A percentile compares a stretch with the other conserved stretches of the same genome.
Conservation (phyloP, 2,888 invertebrate genomes). For the Oligia fasciuncula region DNA sequence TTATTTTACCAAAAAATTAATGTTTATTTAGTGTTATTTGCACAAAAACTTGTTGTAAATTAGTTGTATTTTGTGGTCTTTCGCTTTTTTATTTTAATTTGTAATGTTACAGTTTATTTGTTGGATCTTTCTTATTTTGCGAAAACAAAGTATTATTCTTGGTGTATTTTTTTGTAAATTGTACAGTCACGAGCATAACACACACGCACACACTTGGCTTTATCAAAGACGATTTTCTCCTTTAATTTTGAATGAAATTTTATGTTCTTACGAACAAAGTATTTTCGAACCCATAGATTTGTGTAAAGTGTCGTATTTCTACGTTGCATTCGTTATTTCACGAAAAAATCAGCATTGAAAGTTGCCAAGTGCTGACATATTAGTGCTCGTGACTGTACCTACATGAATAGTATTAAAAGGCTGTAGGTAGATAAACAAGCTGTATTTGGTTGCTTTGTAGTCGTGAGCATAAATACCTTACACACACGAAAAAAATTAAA, state of each 20-base stretch:
- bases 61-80: slow-evolving; percentile 34
- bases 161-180: not conserved
- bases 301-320: too few relatives aligned
- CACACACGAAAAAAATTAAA: not conserved
- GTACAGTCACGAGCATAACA: too few relatives aligned
- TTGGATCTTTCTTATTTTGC: not conserved
- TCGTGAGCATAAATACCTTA: not conserved
- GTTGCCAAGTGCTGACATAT: too few relatives aligned
- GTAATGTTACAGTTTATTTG: slow-evolving; percentile 5
- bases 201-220: too few relatives aligned
- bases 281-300: too few relatives aligned
- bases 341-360: too few relatives aligned
- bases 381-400: too few relatives aligned
- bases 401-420: not conserved
- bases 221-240: too few relatives aligned
- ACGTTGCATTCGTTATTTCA: too few relatives aligned
- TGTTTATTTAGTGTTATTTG: slow-evolving; percentile 61
- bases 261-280: too few relatives aligned
- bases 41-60: slow-evolving; percentile 64
- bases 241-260: too few relatives aligned
- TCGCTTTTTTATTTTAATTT: slow-evolving; percentile 17
- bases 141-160: not conserved
- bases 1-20: slow-evolving; percentile 72
- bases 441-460: not conserved
- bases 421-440: not conserved